These are phyloP conservation scores for Drosophila nigromelanica DNA, from an alignment of 1,140 invertebrate species.

Conservation along the genomic window DNA sequence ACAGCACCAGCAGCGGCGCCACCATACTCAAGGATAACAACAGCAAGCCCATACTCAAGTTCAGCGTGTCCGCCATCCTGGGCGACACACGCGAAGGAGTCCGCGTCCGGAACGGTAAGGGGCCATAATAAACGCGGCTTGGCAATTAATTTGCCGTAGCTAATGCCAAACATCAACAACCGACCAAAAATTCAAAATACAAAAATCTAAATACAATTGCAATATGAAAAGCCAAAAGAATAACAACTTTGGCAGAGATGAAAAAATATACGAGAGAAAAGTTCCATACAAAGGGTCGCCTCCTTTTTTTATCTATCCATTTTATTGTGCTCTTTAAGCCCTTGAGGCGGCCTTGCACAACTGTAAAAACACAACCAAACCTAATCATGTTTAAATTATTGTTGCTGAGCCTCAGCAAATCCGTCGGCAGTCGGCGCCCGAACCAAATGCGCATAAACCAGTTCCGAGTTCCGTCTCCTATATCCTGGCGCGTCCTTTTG, in stretches of 20 bases:
- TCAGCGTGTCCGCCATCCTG: constrained; percentile 95
- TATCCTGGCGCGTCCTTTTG: constrained; percentile 19
- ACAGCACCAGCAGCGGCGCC: constrained; percentile 35
- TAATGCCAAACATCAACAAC: constrained; percentile 59
- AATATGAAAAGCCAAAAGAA: constrained; percentile 77
- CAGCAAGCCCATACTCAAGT: constrained; percentile 92
- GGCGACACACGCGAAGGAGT: constrained; percentile 85
- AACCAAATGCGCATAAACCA: constrained; percentile 70
- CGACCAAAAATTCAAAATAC: neutral
- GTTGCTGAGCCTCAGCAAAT: constrained; percentile 56
- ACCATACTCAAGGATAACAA: constrained; percentile 83
- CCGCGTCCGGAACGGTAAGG: constrained; percentile 84
- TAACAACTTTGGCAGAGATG: constrained; percentile 48
- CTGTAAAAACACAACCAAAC: constrained; percentile 83
- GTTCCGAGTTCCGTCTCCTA: constrained; percentile 42
- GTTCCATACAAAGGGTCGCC: constrained; percentile 8
- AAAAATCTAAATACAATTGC: constrained; percentile 62
- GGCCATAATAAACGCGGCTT: constrained; percentile 57
- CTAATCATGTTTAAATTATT: constrained; percentile 84
- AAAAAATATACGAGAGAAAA: constrained; percentile 7
- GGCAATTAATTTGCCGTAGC: constrained; percentile 74
- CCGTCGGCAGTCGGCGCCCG: constrained; percentile 42
- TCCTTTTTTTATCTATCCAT: constrained; percentile 17
- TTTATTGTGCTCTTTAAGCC: constrained; percentile 66
- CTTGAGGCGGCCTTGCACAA: constrained; percentile 57